Percentiles rank a stretch among this genome's conserved stretches.
Conservation (phyloP, 2,888 invertebrate species). For the Acrocera orbiculus region DNA sequence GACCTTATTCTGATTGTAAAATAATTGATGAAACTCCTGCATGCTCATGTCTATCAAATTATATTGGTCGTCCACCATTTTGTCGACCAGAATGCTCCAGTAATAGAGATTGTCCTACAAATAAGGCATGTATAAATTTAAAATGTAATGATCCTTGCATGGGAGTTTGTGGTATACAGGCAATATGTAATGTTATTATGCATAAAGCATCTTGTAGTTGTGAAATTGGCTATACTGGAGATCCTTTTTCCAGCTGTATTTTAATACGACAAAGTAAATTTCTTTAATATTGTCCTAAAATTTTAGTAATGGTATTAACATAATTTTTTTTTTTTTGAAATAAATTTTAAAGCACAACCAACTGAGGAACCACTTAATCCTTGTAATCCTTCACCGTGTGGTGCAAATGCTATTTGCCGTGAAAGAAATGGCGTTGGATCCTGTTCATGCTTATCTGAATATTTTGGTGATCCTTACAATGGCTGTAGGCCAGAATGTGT, state of each 20-base stretch:
- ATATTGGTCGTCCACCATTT: constrained; percentile 67
- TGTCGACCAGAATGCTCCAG: constrained; percentile 63
- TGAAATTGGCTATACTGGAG: constrained; percentile 52
- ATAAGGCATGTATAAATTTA: constrained; percentile 59
- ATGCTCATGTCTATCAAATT: constrained; percentile 63
- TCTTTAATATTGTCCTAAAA: not conserved
- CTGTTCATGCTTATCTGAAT: constrained; percentile 55
- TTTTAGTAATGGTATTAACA: not conserved
- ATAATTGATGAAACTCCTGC: constrained; percentile 59
- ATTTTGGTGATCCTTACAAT: constrained; percentile 59
- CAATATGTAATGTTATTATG: constrained; percentile 56
- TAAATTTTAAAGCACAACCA: constrained; percentile 23
- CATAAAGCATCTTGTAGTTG: constrained; percentile 66
- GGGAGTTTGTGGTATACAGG: constrained; percentile 56
- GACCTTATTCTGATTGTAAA: constrained; percentile 67
- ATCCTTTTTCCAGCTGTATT: constrained; percentile 56
- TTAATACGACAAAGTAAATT: constrained; percentile 34
- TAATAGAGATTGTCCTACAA: constrained; percentile 55
- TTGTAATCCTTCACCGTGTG: constrained; percentile 64
- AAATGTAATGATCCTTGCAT: constrained; percentile 64
- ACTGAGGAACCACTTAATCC: constrained; percentile 46
- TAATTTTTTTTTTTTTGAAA: too few species aligned
- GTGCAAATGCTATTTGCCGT: constrained; percentile 59
- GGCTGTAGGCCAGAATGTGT: constrained; percentile 69
- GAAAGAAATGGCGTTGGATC: constrained; percentile 58